Evolutionary conservation across 1,140 invertebrate genomes (phyloP).

Genomic region (Thaumetopoea pityocampa): DNA sequence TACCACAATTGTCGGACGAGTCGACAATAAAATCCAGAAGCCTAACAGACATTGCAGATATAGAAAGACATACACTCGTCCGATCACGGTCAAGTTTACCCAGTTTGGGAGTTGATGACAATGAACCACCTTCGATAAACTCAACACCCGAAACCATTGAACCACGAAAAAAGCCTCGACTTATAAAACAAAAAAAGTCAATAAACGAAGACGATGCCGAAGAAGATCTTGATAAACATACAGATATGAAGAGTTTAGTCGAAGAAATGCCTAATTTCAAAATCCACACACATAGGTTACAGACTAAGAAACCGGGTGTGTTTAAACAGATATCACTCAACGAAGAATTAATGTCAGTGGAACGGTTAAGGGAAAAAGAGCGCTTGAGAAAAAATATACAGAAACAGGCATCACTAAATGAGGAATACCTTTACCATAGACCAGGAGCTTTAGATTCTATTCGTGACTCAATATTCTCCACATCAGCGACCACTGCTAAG

Average conservation of each 20-base stretch:
- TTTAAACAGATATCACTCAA: constrained; percentile 92
- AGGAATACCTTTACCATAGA: constrained; percentile 87
- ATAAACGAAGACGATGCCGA: constrained; percentile 82
- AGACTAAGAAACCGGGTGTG: constrained; percentile 78
- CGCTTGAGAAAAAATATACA: constrained; percentile 89
- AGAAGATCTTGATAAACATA: constrained; percentile 79
- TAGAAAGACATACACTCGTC: constrained; percentile 81
- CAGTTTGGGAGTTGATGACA: constrained; percentile 76
- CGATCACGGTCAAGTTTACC: constrained; percentile 85
- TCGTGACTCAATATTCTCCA: constrained; percentile 84
- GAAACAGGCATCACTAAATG: constrained; percentile 92
- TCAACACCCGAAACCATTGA: constrained; percentile 41
- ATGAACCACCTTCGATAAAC: constrained; percentile 36
- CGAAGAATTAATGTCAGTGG: constrained; percentile 91
- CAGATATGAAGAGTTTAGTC: constrained; percentile 79
- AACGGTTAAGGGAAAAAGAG: constrained; percentile 89
- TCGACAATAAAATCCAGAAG: constrained; percentile 85
- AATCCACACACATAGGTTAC: constrained; percentile 59
- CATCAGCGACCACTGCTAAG: constrained; percentile 83
- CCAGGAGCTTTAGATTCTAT: constrained; percentile 82
- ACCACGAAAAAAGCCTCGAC: constrained; percentile 77
- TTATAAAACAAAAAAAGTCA: constrained; percentile 89
- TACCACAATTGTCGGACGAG: constrained; percentile 74
- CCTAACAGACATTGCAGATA: constrained; percentile 86
- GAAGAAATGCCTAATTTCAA: constrained; percentile 79